Evolutionary conservation across 2,888 invertebrate species (phyloP), one percentile per base, ranked within the genome.

Genomic region (Drosophila tanythrix): DNA sequence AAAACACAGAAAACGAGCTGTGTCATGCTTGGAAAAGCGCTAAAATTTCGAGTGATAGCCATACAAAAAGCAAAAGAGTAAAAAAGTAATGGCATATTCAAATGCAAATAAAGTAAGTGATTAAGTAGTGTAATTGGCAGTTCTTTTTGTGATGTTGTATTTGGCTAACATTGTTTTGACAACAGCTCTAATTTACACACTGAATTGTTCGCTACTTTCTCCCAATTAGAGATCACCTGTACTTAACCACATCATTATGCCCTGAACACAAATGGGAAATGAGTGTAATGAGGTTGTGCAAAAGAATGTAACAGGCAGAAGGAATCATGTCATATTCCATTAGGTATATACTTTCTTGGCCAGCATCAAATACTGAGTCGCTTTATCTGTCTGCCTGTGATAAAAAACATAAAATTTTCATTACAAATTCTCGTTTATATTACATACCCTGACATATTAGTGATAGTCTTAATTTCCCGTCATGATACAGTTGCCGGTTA

Each of bases 1-100:
- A 70, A 71, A 74, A 66, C 61, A 53, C 59, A 27, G 43, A 40
- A 64, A 76, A 50, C 40, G 36, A 58, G 71, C 68, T 70, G 43
- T 57, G 77, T 83, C 79, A 83, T 78, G 82, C 83, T 69, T 90
- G 85, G 85, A 80, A 88, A 85, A 82, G 71, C 66, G 60, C 56
- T 65, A 60, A 53, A 71, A 70, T 59, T 43, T 59, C 51, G 56
- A 43, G 25, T 36, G 72, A 50, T 51, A 55, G 60, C 36, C 61
- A 66, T 38, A 48, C 43, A 43, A 25, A 48, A 51, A 31, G 21
- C 46, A 8, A 25, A 33, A 48, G 29, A 29, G 18, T 25, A 36
- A 51, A 33, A 56, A 56, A 18, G 2, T 15, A 25, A 25, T 21
- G 46, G 52, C 31, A 64, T 18, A 48, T 36, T 18, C 6, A 40